phyloP scores from a whole-genome alignment of 1,140 invertebrate genomes.

The Drosophila nigromelanica region DNA sequence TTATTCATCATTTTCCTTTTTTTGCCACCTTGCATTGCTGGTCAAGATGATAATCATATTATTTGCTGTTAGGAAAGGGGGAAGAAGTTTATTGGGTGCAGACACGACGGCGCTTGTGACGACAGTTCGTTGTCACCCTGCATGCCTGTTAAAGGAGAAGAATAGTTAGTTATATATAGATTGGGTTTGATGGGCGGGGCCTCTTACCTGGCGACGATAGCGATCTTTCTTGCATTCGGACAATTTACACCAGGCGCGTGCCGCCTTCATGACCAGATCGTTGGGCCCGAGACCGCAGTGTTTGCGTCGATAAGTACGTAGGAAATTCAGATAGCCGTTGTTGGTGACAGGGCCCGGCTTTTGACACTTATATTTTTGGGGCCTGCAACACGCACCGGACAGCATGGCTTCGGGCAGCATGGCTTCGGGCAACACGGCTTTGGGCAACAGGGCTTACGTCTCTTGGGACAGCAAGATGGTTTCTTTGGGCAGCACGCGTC shows the following conservation, averaged over 20 bases:
- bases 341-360: constrained; percentile 12
- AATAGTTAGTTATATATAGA: too few relatives aligned
- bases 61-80: too few relatives aligned
- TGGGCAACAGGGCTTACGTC: not conserved
- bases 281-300: constrained; percentile 21
- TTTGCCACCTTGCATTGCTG: too few relatives aligned
- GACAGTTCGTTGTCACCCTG: constrained; percentile 4
- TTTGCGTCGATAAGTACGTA: constrained; percentile 17
- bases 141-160: constrained; percentile 6
- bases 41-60: too few relatives aligned
- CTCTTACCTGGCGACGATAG: constrained; percentile 17
- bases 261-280: constrained; percentile 22
- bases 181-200: not conserved
- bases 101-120: constrained; percentile 5
- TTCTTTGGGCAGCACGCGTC: not conserved
- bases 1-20: too few relatives aligned
- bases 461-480: not conserved
- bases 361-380: not conserved
- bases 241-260: constrained; percentile 26
- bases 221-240: constrained; percentile 9
- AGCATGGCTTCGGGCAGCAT: not conserved
- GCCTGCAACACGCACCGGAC: too few relatives aligned
- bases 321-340: constrained; percentile 35
- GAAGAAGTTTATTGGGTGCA: too few relatives aligned
- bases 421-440: constrained; percentile 8